phyloP scores from a whole-genome alignment of 2,888 invertebrate species.

The Mimachlamys varia region DNA sequence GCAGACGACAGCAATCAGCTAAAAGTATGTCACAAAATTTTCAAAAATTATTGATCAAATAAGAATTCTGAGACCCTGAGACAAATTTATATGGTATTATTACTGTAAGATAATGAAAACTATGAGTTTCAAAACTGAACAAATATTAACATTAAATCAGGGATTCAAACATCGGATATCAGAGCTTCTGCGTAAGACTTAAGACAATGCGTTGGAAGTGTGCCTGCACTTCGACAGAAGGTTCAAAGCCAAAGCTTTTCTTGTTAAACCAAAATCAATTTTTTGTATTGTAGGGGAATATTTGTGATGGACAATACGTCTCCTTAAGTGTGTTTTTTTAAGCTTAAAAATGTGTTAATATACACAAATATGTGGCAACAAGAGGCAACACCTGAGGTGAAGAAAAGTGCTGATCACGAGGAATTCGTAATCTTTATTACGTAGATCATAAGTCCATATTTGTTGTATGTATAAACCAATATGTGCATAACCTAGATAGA shows the following conservation, averaged over 20 bases:
- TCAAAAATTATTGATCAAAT: too few relatives aligned
- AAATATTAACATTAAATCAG: constrained; percentile 8
- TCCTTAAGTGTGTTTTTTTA: neutral
- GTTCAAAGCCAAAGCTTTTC: neutral
- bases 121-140: neutral
- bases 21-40: too few relatives aligned
- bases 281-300: neutral
- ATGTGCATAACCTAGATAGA: too few relatives aligned
- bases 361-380: neutral
- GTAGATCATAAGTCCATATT: too few relatives aligned
- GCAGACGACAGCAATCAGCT: too few relatives aligned
- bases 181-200: neutral
- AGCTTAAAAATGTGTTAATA: neutral
- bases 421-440: too few relatives aligned
- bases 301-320: neutral
- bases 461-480: too few relatives aligned
- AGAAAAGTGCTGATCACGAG: too few relatives aligned
- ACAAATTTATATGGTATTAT: too few relatives aligned
- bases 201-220: neutral
- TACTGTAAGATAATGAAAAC: neutral
- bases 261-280: constrained; percentile 1
- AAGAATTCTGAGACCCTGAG: too few relatives aligned
- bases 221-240: neutral
- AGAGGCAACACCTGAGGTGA: neutral
- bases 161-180: neutral